phyloP scores from a whole-genome alignment of 2,797 vertebrate species.

The Rhinatrema bivittatum region DNA sequence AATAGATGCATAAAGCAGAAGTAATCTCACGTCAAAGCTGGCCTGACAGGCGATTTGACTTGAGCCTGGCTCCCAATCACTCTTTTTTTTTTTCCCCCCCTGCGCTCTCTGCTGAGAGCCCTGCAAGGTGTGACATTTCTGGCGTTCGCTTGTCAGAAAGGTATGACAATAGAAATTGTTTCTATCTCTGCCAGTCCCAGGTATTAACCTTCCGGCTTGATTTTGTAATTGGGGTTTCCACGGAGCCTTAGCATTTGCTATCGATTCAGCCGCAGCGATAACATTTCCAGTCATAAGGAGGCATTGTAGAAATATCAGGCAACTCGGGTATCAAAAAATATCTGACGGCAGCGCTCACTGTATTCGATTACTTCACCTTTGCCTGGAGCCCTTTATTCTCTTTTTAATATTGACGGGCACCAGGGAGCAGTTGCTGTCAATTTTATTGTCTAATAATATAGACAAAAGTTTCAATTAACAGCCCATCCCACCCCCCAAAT shows the following conservation, averaged over 20 bases:
- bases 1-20: constrained; percentile 94
- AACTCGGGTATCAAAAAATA: constrained; percentile 73
- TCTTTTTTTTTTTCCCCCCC: too few relatives aligned
- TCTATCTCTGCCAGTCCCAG: constrained; percentile 60
- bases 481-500: too few relatives aligned
- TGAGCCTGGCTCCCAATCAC: constrained; percentile 82
- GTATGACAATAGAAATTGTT: constrained; percentile 68
- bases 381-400: constrained; percentile 54
- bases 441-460: constrained; percentile 72
- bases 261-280: constrained; percentile 69
- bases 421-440: constrained; percentile 63
- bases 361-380: constrained; percentile 69
- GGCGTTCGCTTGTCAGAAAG: constrained; percentile 69
- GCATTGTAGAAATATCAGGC: constrained; percentile 69
- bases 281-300: constrained; percentile 71
- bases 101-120: constrained; percentile 48
- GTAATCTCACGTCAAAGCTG: constrained; percentile 85
- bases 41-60: constrained; percentile 94
- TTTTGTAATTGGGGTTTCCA: constrained; percentile 69
- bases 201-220: constrained; percentile 70
- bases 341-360: constrained; percentile 63
- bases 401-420: constrained; percentile 65
- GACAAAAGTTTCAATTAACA: constrained; percentile 71
- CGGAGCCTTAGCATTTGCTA: constrained; percentile 64
- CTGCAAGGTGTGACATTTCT: constrained; percentile 58